Base-by-base conservation (phyloP, 2,113 vertebrate genomes). In the Sardina pilchardus region DNA sequence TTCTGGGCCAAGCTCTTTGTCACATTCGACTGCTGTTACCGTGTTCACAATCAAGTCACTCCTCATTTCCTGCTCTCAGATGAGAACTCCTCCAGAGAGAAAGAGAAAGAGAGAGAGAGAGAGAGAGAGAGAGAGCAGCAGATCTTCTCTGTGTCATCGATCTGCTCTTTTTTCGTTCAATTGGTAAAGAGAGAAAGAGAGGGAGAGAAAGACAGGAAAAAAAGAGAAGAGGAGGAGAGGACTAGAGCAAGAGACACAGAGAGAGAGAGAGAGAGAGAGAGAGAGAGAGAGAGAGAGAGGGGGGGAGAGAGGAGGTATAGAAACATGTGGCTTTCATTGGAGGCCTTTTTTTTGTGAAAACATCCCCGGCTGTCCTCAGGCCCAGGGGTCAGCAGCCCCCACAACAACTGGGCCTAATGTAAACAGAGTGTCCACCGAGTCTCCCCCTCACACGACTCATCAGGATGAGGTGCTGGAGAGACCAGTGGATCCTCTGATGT, bases 291-390 rank as follows among this genome's bases (percentile, higher is more conserved):
- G 26, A 71, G 26, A 10, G 63, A 30, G 30, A 12, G 63, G 26
- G 8, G 7, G 63, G 34, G 3, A 14, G 26, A 71, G 63, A 71
- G 26, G 1, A 34, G 63, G 34, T 78, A 34, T 78, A 36, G 34
- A 34, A 78, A 78, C 71, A 78, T 78, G 71, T 78, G 71, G 30
- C 34, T 36, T 78, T 36, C 9, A 78, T 78, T 78, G 71, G 71
- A 78, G 34, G 30, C 34, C 71, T 17, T 78, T 78, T 71, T 26
- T 78, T 34, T 30, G n/a, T 4, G 26, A 78, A 78, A 78, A 78
- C 71, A 78, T 78, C 71, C 71, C 30, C 0, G 10, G n/a, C n/a
- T 71, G 63, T 71, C 63, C 63, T 71, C 30, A 71, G 26, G 71
- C 30, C 0, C 71, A 36, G 71, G 71, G 71, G 71, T 78, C 71